Evolutionary conservation across 2,888 invertebrate genomes (phyloP).

Genomic region (Antitype chi): DNA sequence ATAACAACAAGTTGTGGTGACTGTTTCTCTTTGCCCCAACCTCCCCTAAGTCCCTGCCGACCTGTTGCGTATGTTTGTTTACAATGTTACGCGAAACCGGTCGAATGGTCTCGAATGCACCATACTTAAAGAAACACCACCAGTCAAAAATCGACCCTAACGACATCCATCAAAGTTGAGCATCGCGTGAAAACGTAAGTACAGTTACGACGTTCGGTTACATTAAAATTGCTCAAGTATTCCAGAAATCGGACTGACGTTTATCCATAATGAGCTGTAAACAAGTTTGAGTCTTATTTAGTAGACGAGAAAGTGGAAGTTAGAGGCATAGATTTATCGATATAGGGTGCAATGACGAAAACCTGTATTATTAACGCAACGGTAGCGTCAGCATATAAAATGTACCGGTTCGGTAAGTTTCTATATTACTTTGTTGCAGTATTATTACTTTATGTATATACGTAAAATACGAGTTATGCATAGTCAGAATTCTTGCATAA

Average conservation of each 20-base stretch:
- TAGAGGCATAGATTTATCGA: constrained; percentile 17
- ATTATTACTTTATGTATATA: constrained; percentile 5
- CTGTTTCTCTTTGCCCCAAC: constrained; percentile 55
- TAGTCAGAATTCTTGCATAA: not conserved
- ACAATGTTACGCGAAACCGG: constrained; percentile 76
- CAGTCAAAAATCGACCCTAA: constrained; percentile 15
- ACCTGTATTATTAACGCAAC: constrained; percentile 59
- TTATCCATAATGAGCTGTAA: constrained; percentile 3
- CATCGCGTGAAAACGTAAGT: not conserved
- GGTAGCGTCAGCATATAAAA: constrained; percentile 66
- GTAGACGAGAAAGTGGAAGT: constrained; percentile 1
- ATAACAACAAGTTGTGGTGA: constrained; percentile 19
- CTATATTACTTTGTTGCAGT: constrained; percentile 32
- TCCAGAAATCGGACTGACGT: constrained; percentile 52
- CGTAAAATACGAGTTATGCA: not conserved
- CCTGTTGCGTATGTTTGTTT: constrained; percentile 84
- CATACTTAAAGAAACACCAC: constrained; percentile 8
- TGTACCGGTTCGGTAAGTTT: constrained; percentile 55
- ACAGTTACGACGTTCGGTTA: constrained; percentile 25
- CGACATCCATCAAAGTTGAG: rapidly evolving
- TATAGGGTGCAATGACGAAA: constrained; percentile 60
- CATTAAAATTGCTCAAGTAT: constrained; percentile 22
- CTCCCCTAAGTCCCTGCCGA: constrained; percentile 66
- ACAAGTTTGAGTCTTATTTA: constrained; percentile 39
- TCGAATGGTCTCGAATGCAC: constrained; percentile 75